Conservation (phyloP, 2,797 vertebrate species). For the Hoplostethus atlanticus region DNA sequence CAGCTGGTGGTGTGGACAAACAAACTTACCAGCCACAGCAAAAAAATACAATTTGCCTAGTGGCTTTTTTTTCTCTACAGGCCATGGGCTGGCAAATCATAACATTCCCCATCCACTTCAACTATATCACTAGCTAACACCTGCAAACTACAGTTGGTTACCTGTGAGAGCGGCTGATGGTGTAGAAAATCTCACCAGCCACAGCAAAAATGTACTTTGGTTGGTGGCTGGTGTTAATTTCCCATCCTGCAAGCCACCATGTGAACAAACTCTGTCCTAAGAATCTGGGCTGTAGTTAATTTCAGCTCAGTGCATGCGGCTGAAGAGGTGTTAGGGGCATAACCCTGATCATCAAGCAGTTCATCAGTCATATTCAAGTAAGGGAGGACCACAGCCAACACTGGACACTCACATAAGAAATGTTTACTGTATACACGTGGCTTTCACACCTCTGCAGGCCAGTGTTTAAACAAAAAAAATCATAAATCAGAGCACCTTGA, state of each 20-base stretch:
- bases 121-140: neutral
- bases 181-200: slow-evolving; percentile 9
- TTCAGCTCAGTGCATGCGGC: slow-evolving; percentile 29
- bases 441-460: slow-evolving; percentile 75
- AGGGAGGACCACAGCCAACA: slow-evolving; percentile 4
- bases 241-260: slow-evolving; percentile 15
- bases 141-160: slow-evolving; percentile 1
- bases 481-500: slow-evolving; percentile 59
- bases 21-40: too few species aligned
- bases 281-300: slow-evolving; percentile 53
- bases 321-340: slow-evolving; percentile 17
- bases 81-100: neutral
- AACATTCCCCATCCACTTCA: neutral
- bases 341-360: neutral
- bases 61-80: too few species aligned
- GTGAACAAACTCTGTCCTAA: slow-evolving; percentile 33
- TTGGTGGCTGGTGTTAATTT: too few species aligned
- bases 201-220: slow-evolving; percentile 10
- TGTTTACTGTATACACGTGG: slow-evolving; percentile 84
- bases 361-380: slow-evolving; percentile 6
- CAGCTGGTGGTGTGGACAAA: too few species aligned
- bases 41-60: too few species aligned
- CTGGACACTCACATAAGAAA: slow-evolving; percentile 22
- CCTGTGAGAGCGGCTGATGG: slow-evolving; percentile 5
- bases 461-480: slow-evolving; percentile 23